Evolutionary conservation across 2,113 vertebrate species (phyloP), one percentile per base, ranked within the genome.

Genomic region (Hippoglossus stenolepis): DNA sequence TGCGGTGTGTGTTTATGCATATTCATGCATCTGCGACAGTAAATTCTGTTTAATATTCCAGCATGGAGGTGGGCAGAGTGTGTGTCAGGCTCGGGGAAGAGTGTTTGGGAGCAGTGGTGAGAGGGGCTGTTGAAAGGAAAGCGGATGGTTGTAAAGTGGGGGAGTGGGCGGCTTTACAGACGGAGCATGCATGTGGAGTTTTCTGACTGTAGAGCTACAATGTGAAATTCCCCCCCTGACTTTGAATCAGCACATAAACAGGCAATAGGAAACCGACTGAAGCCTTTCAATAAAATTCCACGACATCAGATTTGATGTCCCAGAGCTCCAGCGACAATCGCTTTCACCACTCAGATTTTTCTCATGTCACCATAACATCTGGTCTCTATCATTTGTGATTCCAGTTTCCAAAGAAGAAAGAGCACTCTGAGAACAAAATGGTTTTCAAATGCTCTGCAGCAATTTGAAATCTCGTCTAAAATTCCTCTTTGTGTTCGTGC

Each of bases 131-230:
- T 76, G 86, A 89, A 79, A 35, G 9, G 49, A 81, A 79, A 75
- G 56, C 3, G 84, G 78, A 83, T 20, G 18, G 81, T 65, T 66
- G 74, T 72, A 85, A 79, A 90, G 78, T 74, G 80, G 66, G 40
- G 35, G 73, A 83, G 87, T 89, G 86, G 84, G 88, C n/a, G 84
- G 79, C 54, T 87, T 73, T 77, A 31, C 59, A 45, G 51, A 80
- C 66, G 75, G 78, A 76, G 59, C 47, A 1, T 71, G 68, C 58
- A 63, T 67, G 66, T 51, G 21, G 70, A 67, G 60, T 77, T 89
- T 84, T 57, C 67, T 43, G 43, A 58, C 70, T 53, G 72, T 14
- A 15, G 62, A 84, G 53, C 20, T 53, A 59, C 58, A 45, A 77
- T 71, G 58, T 78, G 38, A 86, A 82, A 88, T 83, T 73, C 75